Evolutionary conservation across 2,797 vertebrate species (phyloP).

Genomic region (Argentina silus): DNA sequence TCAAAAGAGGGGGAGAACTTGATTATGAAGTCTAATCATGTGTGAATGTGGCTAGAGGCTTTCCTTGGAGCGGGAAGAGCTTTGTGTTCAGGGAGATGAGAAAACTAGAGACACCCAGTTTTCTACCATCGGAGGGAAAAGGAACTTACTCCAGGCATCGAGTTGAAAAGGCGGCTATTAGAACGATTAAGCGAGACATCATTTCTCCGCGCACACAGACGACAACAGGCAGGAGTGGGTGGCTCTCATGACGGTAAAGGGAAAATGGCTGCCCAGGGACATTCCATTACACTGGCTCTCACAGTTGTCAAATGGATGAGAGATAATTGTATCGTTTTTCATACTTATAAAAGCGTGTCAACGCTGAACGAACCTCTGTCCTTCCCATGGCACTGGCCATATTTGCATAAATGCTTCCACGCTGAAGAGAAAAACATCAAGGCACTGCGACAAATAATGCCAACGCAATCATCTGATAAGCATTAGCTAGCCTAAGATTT

Average conservation of each 20-base stretch:
- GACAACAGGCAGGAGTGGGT: slow-evolving; percentile 38
- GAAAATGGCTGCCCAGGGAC: slow-evolving; percentile 53
- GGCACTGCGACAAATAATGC: background rate
- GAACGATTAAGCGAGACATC: slow-evolving; percentile 63
- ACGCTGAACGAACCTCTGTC: background rate
- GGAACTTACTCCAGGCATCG: slow-evolving; percentile 19
- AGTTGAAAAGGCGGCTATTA: slow-evolving; percentile 58
- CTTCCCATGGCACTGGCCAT: background rate
- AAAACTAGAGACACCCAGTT: slow-evolving; percentile 40
- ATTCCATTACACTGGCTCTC: slow-evolving; percentile 39
- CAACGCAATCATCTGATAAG: background rate
- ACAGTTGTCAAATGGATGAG: slow-evolving; percentile 40
- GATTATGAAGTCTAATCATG: slow-evolving; percentile 71
- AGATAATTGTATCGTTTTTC: slow-evolving; percentile 23
- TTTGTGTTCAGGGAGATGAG: slow-evolving; percentile 44
- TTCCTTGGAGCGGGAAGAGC: slow-evolving; percentile 36
- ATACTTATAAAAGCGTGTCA: slow-evolving; percentile 15
- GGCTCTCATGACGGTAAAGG: slow-evolving; percentile 42
- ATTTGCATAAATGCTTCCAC: background rate
- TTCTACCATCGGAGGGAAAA: slow-evolving; percentile 33
- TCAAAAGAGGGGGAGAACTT: slow-evolving; percentile 63
- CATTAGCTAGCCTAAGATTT: background rate
- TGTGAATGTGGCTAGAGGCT: slow-evolving; percentile 59
- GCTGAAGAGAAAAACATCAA: slow-evolving; percentile 3
- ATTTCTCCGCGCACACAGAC: slow-evolving; percentile 22